Base-by-base conservation (phyloP, 1,140 invertebrate genomes). In the Panulirus ornatus region DNA sequence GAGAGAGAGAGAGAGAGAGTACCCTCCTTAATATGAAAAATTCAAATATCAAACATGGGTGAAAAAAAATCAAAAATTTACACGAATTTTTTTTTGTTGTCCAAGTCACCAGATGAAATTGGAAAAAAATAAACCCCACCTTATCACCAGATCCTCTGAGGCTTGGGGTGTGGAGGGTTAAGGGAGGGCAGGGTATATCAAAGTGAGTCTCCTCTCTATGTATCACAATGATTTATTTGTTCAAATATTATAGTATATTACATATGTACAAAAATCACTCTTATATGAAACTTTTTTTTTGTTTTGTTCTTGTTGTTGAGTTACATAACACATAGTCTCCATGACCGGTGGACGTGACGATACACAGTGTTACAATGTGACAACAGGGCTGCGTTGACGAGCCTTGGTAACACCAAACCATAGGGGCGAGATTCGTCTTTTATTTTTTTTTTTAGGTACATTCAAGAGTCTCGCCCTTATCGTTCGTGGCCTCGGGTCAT, bases 191-290 rank as follows among this genome's bases (percentile, higher is more conserved):
- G 9, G 58, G n/a, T 0, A 42, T 47, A 47, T 14, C 16, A 58
- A 16, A 66, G 9, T 66, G 58, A 66, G 5, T 22, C 58, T 66
- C 30, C 58, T 27, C n/a, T 1, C 73, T 89, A 89, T 44, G 40
- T 89, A 89, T 89, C 87, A 89, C 87, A 89, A 89, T 83, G 27
- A 89, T 89, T 83, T 89, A 89, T 89, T 89, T 89, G 34, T 84
- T 89, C 87, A 89, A 89, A 89, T 89, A 89, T 83, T 70, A 89
- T 82, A 83, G 51, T 89, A 84, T 89, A 84, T 75, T 89, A 89
- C 87, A 89, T 89, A 89, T 89, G 79, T 89, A 89, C 87, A 89
- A 88, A 89, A 89, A 88, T 84, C 63, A 84, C 87, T 75, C 81
- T n/a, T 82, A 83, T 89, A 89, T 73, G 87, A 89, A 89, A 89